Conservation (phyloP, 2,797 vertebrate species). For the Rousettus madagascariensis region DNA sequence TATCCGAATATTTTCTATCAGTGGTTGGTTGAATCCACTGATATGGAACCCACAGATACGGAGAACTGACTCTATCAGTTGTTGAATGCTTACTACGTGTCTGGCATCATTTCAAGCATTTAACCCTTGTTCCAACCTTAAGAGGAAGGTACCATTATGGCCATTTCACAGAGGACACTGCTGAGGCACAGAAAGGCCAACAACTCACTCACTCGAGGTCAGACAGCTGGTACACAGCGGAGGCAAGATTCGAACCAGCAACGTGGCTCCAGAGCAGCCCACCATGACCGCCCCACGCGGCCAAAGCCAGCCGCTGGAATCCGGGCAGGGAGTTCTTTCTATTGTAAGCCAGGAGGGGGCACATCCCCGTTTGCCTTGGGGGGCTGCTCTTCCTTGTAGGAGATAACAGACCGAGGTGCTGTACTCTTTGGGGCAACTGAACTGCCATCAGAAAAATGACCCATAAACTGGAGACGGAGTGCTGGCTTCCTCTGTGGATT, state of each 20-base stretch:
- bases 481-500: neutral
- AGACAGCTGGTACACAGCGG: neutral
- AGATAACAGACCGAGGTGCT: neutral
- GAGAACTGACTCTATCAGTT: neutral
- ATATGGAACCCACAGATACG: neutral
- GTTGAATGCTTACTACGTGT: neutral
- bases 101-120: neutral
- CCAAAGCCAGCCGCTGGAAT: neutral
- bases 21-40: neutral
- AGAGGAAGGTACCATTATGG: neutral
- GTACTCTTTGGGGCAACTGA: neutral
- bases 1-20: neutral
- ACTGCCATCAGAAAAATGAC: conserved; percentile 35
- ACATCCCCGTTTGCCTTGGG: neutral
- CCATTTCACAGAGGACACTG: neutral
- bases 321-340: neutral
- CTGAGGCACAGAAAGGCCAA: neutral
- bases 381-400: neutral
- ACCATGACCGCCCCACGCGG: neutral
- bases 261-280: neutral
- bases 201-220: neutral
- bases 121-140: neutral
- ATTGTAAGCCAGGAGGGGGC: neutral
- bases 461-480: neutral
- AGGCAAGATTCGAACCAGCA: neutral